A percentile compares a stretch with the other conserved stretches of the same genome.
phyloP scores from a whole-genome alignment of 1,140 invertebrate species.

The Drosophila athabasca region DNA sequence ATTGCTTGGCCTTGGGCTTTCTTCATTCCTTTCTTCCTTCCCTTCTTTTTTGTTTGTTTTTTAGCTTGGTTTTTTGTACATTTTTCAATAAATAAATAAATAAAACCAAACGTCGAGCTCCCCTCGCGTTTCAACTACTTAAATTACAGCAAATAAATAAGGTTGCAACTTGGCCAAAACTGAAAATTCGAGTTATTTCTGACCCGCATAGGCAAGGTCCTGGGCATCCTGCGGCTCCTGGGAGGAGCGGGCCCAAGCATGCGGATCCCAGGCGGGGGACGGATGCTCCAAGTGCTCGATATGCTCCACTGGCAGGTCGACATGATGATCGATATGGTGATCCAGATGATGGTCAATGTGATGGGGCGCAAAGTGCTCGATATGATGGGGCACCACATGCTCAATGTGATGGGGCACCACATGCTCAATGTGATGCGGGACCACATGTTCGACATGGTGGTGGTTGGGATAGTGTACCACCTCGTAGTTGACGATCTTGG shows the following conservation, averaged over 20 bases:
- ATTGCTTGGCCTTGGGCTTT: slow-evolving; percentile 18
- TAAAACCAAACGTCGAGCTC: slow-evolving; percentile 45
- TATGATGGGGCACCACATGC: slow-evolving; percentile 83
- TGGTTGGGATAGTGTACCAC: slow-evolving; percentile 92
- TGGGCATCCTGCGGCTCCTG: slow-evolving; percentile 85
- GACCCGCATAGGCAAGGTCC: slow-evolving; percentile 87
- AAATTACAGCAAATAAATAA: slow-evolving; percentile 71
- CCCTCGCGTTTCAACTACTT: slow-evolving; percentile 56
- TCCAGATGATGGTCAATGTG: slow-evolving; percentile 86
- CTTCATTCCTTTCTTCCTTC: not conserved
- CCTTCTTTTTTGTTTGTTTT: slow-evolving; percentile 29
- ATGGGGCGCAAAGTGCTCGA: slow-evolving; percentile 84
- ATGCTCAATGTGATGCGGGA: slow-evolving; percentile 84
- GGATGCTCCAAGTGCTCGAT: slow-evolving; percentile 82
- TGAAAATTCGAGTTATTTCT: slow-evolving; percentile 70
- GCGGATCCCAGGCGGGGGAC: slow-evolving; percentile 86
- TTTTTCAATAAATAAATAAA: slow-evolving; percentile 76
- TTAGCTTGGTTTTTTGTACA: slow-evolving; percentile 68
- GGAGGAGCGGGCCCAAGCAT: slow-evolving; percentile 79
- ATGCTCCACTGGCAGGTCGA: slow-evolving; percentile 76
- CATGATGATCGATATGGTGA: slow-evolving; percentile 75
- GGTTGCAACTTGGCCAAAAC: slow-evolving; percentile 44
- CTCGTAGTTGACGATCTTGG: slow-evolving; percentile 91
- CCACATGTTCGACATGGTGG: slow-evolving; percentile 85
- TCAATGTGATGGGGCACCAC: slow-evolving; percentile 75